Evolutionary conservation across 2,797 vertebrate species (phyloP).

Genomic region (Takifugu rubripes): DNA sequence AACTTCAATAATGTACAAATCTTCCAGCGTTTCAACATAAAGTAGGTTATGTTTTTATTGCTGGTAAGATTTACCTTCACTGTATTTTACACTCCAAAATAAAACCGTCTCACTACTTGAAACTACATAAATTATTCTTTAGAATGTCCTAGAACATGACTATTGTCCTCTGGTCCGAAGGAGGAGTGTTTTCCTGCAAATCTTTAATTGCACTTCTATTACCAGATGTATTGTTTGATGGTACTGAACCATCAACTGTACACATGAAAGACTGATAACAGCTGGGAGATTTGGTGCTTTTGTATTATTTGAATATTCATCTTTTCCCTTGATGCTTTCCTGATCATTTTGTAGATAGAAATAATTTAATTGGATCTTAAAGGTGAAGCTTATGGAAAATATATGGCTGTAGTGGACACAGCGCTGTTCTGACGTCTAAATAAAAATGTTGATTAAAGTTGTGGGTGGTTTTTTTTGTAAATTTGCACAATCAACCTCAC

Average conservation of each 20-base stretch:
- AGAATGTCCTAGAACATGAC: constrained; percentile 21
- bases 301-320: constrained; percentile 11
- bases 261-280: constrained; percentile 7
- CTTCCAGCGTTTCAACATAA: constrained; percentile 10
- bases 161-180: constrained; percentile 21
- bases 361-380: constrained; percentile 1
- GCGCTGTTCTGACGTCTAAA: constrained; percentile 22
- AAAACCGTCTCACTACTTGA: constrained; percentile 18
- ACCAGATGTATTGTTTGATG: constrained; percentile 13
- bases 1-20: constrained; percentile 20
- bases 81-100: constrained; percentile 14
- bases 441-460: constrained; percentile 36
- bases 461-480: neutral
- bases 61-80: constrained; percentile 11
- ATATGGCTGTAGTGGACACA: too few relatives aligned
- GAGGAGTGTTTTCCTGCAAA: constrained; percentile 31
- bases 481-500: neutral
- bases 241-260: neutral
- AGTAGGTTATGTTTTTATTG: constrained; percentile 45
- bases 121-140: constrained; percentile 43
- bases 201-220: constrained; percentile 10
- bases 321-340: constrained; percentile 18
- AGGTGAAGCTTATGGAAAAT: neutral
- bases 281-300: constrained; percentile 18
- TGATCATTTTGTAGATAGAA: constrained; percentile 12